phyloP scores from a whole-genome alignment of 2,113 vertebrate genomes.

The Gallinago media region DNA sequence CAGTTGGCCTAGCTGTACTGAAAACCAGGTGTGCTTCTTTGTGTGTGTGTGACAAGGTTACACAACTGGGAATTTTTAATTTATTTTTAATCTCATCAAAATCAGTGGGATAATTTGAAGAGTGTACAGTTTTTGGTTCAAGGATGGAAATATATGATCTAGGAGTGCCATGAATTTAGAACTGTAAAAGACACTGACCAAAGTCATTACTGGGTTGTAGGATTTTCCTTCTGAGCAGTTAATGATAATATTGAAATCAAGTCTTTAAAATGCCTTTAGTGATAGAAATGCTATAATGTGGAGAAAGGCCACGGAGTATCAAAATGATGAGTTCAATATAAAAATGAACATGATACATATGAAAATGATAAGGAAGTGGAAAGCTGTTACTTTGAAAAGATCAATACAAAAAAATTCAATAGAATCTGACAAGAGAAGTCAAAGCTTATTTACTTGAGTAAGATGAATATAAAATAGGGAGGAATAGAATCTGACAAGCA shows the following conservation, averaged over 20 bases:
- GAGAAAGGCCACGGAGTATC: not conserved
- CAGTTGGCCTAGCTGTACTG: not conserved
- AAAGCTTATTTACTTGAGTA: constrained; percentile 9
- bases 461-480: not conserved
- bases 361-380: not conserved
- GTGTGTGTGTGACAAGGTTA: not conserved
- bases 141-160: not conserved
- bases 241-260: not conserved
- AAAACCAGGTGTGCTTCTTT: not conserved
- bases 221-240: not conserved
- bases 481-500: not conserved
- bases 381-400: not conserved
- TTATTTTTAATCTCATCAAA: not conserved
- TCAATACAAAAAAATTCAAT: constrained; percentile 15
- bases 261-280: not conserved
- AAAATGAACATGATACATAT: not conserved
- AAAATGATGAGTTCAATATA: not conserved
- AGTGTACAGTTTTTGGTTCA: not conserved
- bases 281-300: not conserved
- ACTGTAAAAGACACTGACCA: not conserved
- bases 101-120: not conserved
- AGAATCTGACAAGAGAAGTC: not conserved
- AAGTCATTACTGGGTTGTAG: not conserved
- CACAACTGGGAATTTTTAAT: not conserved
- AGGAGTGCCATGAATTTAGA: not conserved